Conservation (phyloP, 2,888 invertebrate species). For the Imbricaverruca yamaguchii region DNA sequence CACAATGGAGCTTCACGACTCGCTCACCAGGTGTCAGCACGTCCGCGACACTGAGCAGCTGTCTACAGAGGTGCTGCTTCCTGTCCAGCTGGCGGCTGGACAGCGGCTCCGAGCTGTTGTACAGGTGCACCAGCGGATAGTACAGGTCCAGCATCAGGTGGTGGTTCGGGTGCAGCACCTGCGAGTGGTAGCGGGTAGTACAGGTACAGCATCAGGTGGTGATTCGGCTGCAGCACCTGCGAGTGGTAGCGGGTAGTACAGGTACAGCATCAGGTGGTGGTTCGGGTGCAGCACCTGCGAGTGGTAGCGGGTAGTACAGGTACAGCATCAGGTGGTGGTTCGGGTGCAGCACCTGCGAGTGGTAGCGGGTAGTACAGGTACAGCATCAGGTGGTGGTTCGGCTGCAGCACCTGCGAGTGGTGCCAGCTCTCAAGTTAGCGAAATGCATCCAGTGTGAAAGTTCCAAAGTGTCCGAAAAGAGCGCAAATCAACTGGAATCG, state of each 20-base stretch:
- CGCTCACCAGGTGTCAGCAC: conserved; percentile 30
- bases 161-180: conserved; percentile 29
- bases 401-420: conserved; percentile 24
- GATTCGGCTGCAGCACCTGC: conserved; percentile 28
- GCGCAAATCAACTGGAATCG: no score
- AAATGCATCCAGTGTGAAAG: no score
- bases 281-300: conserved; percentile 26
- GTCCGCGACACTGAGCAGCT: conserved; percentile 31
- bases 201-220: conserved; percentile 27
- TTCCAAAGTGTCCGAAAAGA: no score
- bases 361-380: conserved; percentile 30
- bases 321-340: conserved; percentile 27
- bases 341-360: conserved; percentile 25
- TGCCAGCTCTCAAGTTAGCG: no score
- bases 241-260: conserved; percentile 27
- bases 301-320: conserved; percentile 29
- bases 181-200: conserved; percentile 26
- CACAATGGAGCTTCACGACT: not conserved
- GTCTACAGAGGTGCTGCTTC: conserved; percentile 31
- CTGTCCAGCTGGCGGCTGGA: conserved; percentile 28
- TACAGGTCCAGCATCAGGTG: conserved; percentile 27
- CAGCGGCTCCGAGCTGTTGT: conserved; percentile 31
- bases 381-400: conserved; percentile 26
- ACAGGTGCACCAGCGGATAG: conserved; percentile 31
- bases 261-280: conserved; percentile 27